Conservation (phyloP, 2,797 vertebrate genomes). For the Acridotheres tristis region DNA sequence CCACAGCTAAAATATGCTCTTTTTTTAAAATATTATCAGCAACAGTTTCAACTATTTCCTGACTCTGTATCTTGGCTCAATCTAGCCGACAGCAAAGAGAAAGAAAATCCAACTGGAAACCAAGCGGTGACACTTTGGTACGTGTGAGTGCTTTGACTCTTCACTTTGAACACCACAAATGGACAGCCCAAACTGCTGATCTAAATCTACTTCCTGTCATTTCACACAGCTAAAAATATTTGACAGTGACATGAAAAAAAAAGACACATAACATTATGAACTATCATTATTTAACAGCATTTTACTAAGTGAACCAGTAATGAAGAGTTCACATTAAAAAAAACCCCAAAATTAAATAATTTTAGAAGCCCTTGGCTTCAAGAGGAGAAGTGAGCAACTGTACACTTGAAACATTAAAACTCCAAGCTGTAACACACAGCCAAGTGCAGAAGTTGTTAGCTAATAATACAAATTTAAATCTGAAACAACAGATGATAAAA, state of each 20-base stretch:
- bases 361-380: background rate
- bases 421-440: background rate
- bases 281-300: background rate
- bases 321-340: background rate
- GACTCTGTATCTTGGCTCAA: background rate
- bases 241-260: background rate
- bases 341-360: background rate
- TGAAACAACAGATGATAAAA: accelerated
- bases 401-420: background rate
- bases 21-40: background rate
- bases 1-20: background rate
- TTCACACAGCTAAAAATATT: background rate
- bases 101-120: background rate
- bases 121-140: background rate
- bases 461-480: background rate
- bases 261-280: background rate
- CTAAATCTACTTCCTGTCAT: background rate
- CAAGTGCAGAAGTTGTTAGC: background rate
- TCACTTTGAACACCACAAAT: background rate
- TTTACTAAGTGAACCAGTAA: background rate
- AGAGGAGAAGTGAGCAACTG: background rate
- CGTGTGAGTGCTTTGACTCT: accelerated
- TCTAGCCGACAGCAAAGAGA: background rate
- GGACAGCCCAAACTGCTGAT: background rate
- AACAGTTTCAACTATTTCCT: background rate